These are phyloP conservation scores for Myanophis thanlyinensis DNA, from an alignment of 2,113 vertebrate species.

Conservation along the genomic window DNA sequence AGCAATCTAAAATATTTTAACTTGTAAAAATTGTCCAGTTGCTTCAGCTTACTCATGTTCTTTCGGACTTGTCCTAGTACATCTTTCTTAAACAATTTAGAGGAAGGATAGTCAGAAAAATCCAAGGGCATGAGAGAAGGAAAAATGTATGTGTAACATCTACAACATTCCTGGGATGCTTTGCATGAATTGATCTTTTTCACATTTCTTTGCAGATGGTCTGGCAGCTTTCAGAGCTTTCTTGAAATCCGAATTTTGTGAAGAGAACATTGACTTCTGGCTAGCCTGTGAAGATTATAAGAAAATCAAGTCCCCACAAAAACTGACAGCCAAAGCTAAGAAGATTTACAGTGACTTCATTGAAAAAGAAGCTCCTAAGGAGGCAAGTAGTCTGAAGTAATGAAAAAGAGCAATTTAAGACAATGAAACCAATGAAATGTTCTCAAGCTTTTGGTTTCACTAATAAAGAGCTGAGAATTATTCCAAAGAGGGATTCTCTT, in stretches of 20 bases:
- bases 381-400: slow-evolving; percentile 84
- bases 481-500: neutral
- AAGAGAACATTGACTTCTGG: slow-evolving; percentile 90
- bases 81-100: neutral
- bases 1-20: neutral
- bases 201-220: slow-evolving; percentile 67
- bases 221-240: slow-evolving; percentile 76
- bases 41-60: neutral
- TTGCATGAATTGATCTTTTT: neutral
- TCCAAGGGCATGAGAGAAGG: neutral
- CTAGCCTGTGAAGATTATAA: slow-evolving; percentile 81
- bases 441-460: neutral
- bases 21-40: neutral
- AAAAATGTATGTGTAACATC: neutral
- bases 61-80: neutral
- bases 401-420: too few relatives aligned
- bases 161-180: slow-evolving; percentile 8
- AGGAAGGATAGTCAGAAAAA: neutral
- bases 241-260: slow-evolving; percentile 82
- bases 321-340: slow-evolving; percentile 78
- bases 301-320: slow-evolving; percentile 74
- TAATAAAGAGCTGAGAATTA: neutral
- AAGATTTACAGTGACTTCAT: slow-evolving; percentile 88
- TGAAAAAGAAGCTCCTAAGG: slow-evolving; percentile 85
- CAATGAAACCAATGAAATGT: neutral